Base-by-base conservation (phyloP, 2,888 invertebrate genomes). In the Conops quadrifasciatus region DNA sequence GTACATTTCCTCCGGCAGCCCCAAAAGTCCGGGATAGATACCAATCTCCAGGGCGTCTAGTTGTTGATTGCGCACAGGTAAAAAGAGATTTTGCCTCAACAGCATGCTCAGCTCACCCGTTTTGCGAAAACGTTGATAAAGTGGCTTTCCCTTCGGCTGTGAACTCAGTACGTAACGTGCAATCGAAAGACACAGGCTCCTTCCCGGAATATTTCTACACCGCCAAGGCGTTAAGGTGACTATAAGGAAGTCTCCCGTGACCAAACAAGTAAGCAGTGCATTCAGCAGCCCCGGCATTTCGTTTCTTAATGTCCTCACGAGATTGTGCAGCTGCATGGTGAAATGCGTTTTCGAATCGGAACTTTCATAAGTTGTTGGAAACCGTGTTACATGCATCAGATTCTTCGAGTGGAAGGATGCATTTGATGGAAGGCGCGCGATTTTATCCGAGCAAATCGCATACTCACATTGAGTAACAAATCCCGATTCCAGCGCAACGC, bases 41-140 rank as follows among this genome's bases (percentile, higher is more conserved):
- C 75, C 63, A 11, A 75, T 71, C 1, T 75, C 72, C 77, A 87
- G 81, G 26, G 74, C 67, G 70, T 83, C 78, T 21, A 90, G 81
- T 76, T 90, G 87, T 75, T 87, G 86, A 76, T 88, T 88, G 67
- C 89, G 89, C 53, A 89, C 86, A 36, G 90, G 88, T 45, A 87
- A 84, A 49, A 88, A 78, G 28, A 91, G 76, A 69, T 86, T 83
- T 75, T 90, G 87, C 77, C 90, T 90, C 72, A 90, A 86, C 69
- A 85, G 87, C 51, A 81, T 78, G 11, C 88, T 86, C 28, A 89
- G 82, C 76, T 88, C 87, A 75, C 87, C 87, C 51, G 89, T 73
- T 69, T 84, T 82, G 1, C 81, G 78, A 19, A 86, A 82, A 13
- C 83, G 78, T 19, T 78, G 74, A 43, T 77, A 74, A 7, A 82